Percentiles rank a stretch among this genome's conserved stretches.
Conservation (phyloP, 2,797 vertebrate species). For the Danionella dracula region DNA sequence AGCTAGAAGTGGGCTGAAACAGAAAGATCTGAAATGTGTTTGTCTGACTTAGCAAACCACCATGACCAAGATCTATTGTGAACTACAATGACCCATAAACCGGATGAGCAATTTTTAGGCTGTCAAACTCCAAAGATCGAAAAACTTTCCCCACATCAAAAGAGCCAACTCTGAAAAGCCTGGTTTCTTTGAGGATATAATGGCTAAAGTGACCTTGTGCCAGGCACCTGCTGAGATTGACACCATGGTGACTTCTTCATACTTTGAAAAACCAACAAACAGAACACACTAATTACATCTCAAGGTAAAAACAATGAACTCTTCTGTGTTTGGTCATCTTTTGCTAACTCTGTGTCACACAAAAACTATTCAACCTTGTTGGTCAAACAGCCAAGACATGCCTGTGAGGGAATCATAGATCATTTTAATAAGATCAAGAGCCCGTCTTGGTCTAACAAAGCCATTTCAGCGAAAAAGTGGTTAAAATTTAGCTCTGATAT, state of each 20-base stretch:
- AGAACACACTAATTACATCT: background rate
- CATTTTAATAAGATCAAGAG: slow-evolving; percentile 6
- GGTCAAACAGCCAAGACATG: background rate
- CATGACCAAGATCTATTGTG: slow-evolving; percentile 2
- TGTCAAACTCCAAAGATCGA: background rate
- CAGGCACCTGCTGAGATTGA: background rate
- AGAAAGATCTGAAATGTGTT: background rate
- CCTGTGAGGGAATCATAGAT: background rate
- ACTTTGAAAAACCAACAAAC: background rate
- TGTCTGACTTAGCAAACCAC: background rate
- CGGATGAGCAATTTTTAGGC: background rate
- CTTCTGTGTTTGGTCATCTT: background rate
- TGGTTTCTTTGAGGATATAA: background rate
- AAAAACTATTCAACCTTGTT: slow-evolving; percentile 3
- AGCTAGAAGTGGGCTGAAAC: background rate
- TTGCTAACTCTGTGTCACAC: background rate
- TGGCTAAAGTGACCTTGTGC: background rate
- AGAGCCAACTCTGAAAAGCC: background rate
- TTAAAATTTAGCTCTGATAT: slow-evolving; percentile 17
- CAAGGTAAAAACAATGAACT: background rate
- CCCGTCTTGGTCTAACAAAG: slow-evolving; percentile 1
- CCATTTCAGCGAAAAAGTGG: slow-evolving; percentile 2
- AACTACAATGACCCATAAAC: background rate
- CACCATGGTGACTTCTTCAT: background rate
- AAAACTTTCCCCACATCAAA: background rate